A percentile compares a stretch with the other conserved stretches of the same genome.
Conservation (phyloP, 2,888 invertebrate species). For the Caenorhabditis sp. region DNA sequence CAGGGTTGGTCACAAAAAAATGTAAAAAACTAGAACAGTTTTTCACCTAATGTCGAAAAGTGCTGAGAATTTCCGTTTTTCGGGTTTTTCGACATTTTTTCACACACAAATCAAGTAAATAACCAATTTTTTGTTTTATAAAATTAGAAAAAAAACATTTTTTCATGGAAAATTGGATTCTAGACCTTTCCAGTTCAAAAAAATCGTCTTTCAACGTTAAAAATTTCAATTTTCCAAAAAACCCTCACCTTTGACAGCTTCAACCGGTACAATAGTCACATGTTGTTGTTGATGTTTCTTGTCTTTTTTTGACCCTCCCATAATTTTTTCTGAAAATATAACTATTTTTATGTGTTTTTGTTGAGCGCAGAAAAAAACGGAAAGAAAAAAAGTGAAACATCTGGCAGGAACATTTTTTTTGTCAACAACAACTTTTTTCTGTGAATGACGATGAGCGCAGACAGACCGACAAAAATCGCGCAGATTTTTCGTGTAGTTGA, state of each 20-base stretch:
- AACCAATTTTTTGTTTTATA: too few species aligned
- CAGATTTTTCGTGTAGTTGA: neutral
- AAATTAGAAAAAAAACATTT: too few species aligned
- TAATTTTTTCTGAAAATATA: slow-evolving; percentile 1
- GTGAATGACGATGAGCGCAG: neutral
- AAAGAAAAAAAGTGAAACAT: neutral
- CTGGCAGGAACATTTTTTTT: neutral
- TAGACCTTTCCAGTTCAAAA: too few species aligned
- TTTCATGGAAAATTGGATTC: too few species aligned
- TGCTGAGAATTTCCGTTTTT: too few species aligned
- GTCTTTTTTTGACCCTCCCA: slow-evolving; percentile 23
- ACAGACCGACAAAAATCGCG: neutral
- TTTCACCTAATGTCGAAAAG: too few species aligned
- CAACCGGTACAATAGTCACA: slow-evolving; percentile 41
- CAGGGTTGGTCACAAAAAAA: too few species aligned
- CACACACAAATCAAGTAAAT: too few species aligned
- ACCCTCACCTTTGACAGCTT: slow-evolving; percentile 28
- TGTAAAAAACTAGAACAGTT: too few species aligned
- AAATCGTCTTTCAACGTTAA: too few species aligned
- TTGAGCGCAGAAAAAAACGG: neutral
- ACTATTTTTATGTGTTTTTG: too few species aligned
- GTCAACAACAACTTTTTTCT: slow-evolving; percentile 1
- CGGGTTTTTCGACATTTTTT: too few species aligned
- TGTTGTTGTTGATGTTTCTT: slow-evolving; percentile 32
- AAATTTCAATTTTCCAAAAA: slow-evolving; percentile 1